phyloP scores from a whole-genome alignment of 2,113 vertebrate species.

The Hydrolagus affinis region DNA sequence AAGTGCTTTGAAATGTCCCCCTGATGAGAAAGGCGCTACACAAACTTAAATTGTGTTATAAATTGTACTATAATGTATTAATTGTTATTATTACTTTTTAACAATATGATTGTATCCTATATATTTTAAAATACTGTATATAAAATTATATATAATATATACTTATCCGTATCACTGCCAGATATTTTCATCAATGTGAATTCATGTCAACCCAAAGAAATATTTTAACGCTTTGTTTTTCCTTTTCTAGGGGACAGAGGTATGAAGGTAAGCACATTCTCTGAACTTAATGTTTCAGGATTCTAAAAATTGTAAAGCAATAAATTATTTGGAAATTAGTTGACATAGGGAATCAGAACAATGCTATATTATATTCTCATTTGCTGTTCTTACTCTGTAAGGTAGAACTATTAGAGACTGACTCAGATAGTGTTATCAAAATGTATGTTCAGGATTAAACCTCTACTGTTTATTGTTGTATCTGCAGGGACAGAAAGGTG shows the following conservation, averaged over 20 bases:
- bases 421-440: neutral
- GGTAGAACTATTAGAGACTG: neutral
- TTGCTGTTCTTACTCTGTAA: neutral
- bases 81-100: too few relatives aligned
- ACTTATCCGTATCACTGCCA: neutral
- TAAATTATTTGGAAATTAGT: neutral
- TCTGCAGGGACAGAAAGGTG: slow-evolving; percentile 86
- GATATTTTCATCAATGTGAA: neutral
- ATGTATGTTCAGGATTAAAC: too few relatives aligned
- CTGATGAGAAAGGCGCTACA: too few relatives aligned
- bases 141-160: neutral
- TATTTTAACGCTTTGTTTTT: slow-evolving; percentile 36
- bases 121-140: neutral
- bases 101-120: neutral
- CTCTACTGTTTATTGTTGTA: slow-evolving; percentile 11
- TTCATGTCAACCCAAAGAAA: neutral
- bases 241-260: slow-evolving; percentile 56
- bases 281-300: slow-evolving; percentile 35
- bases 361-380: neutral
- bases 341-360: too few relatives aligned
- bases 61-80: too few relatives aligned
- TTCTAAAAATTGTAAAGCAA: neutral
- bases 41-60: too few relatives aligned
- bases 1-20: neutral
- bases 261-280: slow-evolving; percentile 58